phyloP scores from a whole-genome alignment of 2,797 vertebrate species.

The Ptychadena robeensis region DNA sequence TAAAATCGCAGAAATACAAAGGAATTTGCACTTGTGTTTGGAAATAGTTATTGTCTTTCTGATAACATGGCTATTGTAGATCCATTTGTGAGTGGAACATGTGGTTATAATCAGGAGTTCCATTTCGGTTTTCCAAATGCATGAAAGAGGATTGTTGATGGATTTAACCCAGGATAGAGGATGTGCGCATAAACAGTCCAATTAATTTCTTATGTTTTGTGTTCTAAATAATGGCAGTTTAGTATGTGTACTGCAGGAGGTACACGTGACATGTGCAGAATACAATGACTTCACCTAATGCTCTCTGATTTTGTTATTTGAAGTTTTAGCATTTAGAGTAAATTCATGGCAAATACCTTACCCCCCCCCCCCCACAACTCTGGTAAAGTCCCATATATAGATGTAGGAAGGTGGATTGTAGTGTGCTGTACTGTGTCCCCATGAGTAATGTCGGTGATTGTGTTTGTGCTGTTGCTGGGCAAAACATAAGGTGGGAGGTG shows the following conservation, averaged over 20 bases:
- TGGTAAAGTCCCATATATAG: too few relatives aligned
- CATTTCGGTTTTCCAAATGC: constrained; percentile 28
- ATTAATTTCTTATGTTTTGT: neutral
- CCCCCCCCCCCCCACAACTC: too few relatives aligned
- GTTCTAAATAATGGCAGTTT: neutral
- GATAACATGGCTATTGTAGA: constrained; percentile 37
- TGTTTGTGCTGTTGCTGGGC: too few relatives aligned
- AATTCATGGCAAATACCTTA: too few relatives aligned
- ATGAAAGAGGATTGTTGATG: constrained; percentile 18
- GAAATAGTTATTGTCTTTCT: constrained; percentile 41
- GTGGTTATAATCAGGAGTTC: constrained; percentile 57
- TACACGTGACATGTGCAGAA: neutral
- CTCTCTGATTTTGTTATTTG: neutral
- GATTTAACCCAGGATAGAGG: constrained; percentile 4
- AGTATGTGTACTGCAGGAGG: neutral
- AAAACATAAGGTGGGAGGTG: too few relatives aligned
- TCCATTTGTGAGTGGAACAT: constrained; percentile 46
- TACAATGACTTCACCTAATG: neutral
- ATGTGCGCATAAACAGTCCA: constrained; percentile 11
- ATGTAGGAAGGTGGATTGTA: too few relatives aligned
- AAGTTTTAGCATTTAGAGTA: neutral
- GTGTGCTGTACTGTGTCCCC: too few relatives aligned
- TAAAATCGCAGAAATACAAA: constrained; percentile 31
- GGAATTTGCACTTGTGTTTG: constrained; percentile 41
- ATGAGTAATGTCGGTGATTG: too few relatives aligned